phyloP scores from a whole-genome alignment of 2,888 invertebrate genomes.

The Spialia ferax region DNA sequence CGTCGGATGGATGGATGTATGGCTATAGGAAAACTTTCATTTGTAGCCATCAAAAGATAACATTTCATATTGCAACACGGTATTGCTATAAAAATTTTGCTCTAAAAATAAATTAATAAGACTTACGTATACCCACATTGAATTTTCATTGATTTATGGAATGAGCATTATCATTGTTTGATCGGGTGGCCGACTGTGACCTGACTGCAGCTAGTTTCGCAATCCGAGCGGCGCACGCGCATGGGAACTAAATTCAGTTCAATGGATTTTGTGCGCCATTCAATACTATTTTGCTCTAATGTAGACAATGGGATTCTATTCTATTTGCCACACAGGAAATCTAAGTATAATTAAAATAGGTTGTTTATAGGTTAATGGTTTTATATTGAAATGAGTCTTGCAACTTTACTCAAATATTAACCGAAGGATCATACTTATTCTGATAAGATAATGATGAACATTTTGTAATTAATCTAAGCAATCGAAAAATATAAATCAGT shows the following conservation, averaged over 20 bases:
- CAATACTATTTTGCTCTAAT: slow-evolving; percentile 6
- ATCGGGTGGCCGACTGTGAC: slow-evolving; percentile 19
- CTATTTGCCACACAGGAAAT: background rate
- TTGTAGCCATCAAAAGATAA: too few relatives aligned
- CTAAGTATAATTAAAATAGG: background rate
- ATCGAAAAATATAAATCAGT: too few relatives aligned
- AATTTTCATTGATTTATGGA: slow-evolving; percentile 3
- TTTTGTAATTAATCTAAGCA: too few relatives aligned
- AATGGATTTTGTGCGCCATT: slow-evolving; percentile 24
- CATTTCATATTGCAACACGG: too few relatives aligned
- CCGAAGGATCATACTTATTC: too few relatives aligned
- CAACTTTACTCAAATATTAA: too few relatives aligned
- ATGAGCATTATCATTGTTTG: slow-evolving; percentile 18
- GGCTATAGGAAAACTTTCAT: too few relatives aligned
- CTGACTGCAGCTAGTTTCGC: slow-evolving; percentile 30
- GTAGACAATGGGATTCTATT: background rate
- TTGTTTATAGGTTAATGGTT: background rate
- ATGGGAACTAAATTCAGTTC: slow-evolving; percentile 31
- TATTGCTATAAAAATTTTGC: too few relatives aligned
- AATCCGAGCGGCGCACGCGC: slow-evolving; percentile 22
- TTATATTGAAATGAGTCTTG: background rate
- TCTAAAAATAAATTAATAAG: too few relatives aligned
- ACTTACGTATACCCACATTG: too few relatives aligned
- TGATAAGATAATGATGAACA: too few relatives aligned
- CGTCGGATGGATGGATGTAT: too few relatives aligned